phyloP scores from a whole-genome alignment of 2,797 vertebrate genomes.

The Gymnoscopelus braueri region DNA sequence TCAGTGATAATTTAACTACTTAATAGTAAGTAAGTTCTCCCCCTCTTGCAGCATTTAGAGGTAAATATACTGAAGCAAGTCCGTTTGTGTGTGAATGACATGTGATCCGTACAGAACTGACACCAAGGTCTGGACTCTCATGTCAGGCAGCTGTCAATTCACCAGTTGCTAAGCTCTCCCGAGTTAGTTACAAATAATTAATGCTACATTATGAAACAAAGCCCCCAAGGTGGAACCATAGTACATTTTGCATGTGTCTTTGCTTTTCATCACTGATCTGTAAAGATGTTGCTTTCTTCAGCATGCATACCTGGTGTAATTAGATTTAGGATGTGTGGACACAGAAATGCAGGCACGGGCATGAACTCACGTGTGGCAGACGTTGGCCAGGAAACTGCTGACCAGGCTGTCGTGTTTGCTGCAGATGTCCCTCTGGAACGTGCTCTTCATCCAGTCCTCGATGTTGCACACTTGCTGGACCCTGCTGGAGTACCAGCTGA shows the following conservation, averaged over 20 bases:
- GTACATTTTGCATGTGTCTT: background rate
- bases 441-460: slow-evolving; percentile 93
- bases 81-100: slow-evolving; percentile 24
- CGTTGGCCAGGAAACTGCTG: slow-evolving; percentile 83
- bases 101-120: too few species aligned
- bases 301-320: background rate
- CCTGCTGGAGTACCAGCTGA: slow-evolving; percentile 93
- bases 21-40: too few species aligned
- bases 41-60: background rate
- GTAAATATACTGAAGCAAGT: slow-evolving; percentile 50
- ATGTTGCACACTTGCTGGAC: slow-evolving; percentile 93
- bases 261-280: background rate
- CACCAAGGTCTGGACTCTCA: too few species aligned
- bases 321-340: slow-evolving; percentile 2
- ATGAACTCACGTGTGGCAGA: slow-evolving; percentile 81
- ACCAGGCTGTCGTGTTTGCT: slow-evolving; percentile 86
- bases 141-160: too few species aligned
- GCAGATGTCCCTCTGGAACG: slow-evolving; percentile 92
- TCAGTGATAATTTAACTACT: too few species aligned
- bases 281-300: slow-evolving; percentile 1
- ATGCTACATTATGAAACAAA: background rate
- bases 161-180: too few species aligned
- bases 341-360: slow-evolving; percentile 26
- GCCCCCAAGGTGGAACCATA: background rate
- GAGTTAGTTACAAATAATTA: too few species aligned